Percentiles rank a stretch among this genome's conserved stretches.
Conservation (phyloP, 2,113 vertebrate species). For the Python bivittatus region DNA sequence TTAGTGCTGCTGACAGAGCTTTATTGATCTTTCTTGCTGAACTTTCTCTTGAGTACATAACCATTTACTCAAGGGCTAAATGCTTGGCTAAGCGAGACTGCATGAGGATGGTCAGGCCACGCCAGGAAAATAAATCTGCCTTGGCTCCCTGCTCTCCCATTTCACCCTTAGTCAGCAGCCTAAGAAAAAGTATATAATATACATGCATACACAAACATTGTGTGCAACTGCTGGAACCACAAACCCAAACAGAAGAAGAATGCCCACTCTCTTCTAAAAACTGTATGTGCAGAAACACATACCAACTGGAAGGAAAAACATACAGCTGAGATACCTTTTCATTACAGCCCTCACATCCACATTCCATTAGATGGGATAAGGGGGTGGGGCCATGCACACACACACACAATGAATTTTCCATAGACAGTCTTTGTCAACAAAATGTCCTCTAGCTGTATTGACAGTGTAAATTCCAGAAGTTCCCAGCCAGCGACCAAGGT, state of each 20-base stretch:
- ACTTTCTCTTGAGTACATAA: background rate
- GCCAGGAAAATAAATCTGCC: background rate
- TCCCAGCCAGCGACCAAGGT: background rate
- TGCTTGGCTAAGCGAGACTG: background rate
- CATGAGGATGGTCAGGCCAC: background rate
- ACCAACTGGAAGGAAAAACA: background rate
- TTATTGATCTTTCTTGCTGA: background rate
- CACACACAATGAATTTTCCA: background rate
- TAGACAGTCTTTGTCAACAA: background rate
- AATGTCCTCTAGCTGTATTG: background rate
- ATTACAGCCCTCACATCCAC: background rate
- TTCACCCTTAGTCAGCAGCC: background rate
- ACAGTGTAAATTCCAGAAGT: background rate
- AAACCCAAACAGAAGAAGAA: background rate
- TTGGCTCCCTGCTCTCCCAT: background rate
- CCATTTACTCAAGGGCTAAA: background rate
- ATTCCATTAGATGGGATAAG: background rate
- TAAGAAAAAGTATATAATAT: background rate
- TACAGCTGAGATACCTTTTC: background rate
- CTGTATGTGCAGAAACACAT: background rate
- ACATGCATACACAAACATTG: background rate
- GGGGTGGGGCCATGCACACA: background rate
- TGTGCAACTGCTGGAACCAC: background rate
- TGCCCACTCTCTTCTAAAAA: background rate
- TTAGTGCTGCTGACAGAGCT: constrained; percentile 21